Evolutionary conservation across 2,113 vertebrate genomes (phyloP), one percentile per base, ranked within the genome.

Genomic region (Engystomops pustulosus): DNA sequence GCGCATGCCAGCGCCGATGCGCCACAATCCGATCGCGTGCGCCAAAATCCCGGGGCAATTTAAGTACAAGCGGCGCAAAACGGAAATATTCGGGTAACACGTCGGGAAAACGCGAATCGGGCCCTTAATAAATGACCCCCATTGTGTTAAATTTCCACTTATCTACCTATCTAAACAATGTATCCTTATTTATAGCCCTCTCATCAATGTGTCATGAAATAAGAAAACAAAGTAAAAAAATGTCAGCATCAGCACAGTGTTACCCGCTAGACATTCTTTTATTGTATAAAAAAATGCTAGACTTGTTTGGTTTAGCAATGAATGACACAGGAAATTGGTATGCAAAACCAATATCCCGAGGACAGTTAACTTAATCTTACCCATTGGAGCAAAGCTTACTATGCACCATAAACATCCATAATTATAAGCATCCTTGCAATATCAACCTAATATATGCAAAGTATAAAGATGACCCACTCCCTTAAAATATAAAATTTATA

Each of bases 391-490:
- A 53, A 47, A 71, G 51, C 27, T 25, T 55, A 81, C 32, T 81
- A 71, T 70, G 44, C 79, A 41, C 65, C 67, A 71, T 71, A 81
- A 81, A 81, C 32, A 71, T 70, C 47, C 47, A 38, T 70, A 81
- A 81, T 81, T 81, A 70, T 53, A 55, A 51, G 47, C 67, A 81
- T 81, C 75, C 75, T 60, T 41, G 75, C 75, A 41, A 60, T 60
- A 60, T 58, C 36, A 23, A 68, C n/a, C 45, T 81, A 51, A 69
- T 81, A 51, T 81, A 81, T 81, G 79, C 79, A 81, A 20, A 81
- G 65, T 34, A 70, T 49, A 36, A 36, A 27, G 30, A 53, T 81
- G 65, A 70, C 79, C 62, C 65, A 68, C 44, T 55, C 27, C 67
- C 67, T 81, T 81, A 70, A 70, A 70, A 51, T 81, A 34, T 71